Base-by-base conservation (phyloP, 2,113 vertebrate species). In the Alouatta palliata region DNA sequence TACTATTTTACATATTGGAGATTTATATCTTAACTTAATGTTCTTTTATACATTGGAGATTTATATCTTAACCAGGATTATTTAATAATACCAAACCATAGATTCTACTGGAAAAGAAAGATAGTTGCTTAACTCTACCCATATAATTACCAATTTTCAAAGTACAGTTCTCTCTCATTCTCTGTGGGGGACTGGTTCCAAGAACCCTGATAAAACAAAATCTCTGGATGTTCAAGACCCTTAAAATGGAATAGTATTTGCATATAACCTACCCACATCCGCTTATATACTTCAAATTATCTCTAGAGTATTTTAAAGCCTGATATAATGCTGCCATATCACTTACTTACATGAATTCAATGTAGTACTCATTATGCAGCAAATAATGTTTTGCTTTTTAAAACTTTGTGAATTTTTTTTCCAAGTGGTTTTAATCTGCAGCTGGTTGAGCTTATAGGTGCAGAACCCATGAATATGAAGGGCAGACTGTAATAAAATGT, bases 141-240 rank as follows among this genome's bases (percentile, higher is more conserved):
- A 64, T 54, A 47, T 75, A 94, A 83, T 68, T 79, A 87, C 13
- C 47, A 81, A 43, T 93, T 91, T 96, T 93, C 35, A 56, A 79
- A 73, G 40, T 13, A 73, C 10, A 73, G n/a, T 40, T 73, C 20
- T 40, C n/a, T 37, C 20, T 73, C 20, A 21, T 21, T 23, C 10
- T 73, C 70, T 73, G 2, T 23, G 70, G 61, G 37, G 70, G 37
- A 73, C 37, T 23, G 20, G 21, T 73, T 73, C 70, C 70, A 73
- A 37, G 70, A 73, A 5, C 70, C n/a, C 70, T 40, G 19, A 40
- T 12, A 23, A 40, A 73, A 73, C 20, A 40, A 73, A 73, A 73
- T 37, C 37, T 11, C 70, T 12, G n/a, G 37, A 73, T 73, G n/a
- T 23, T 73, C 70, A 40, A 40, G n/a, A 40, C 21, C 10, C n/a